These are phyloP conservation scores for Sardina pilchardus DNA, from an alignment of 2,113 vertebrate species.

Conservation along the genomic window DNA sequence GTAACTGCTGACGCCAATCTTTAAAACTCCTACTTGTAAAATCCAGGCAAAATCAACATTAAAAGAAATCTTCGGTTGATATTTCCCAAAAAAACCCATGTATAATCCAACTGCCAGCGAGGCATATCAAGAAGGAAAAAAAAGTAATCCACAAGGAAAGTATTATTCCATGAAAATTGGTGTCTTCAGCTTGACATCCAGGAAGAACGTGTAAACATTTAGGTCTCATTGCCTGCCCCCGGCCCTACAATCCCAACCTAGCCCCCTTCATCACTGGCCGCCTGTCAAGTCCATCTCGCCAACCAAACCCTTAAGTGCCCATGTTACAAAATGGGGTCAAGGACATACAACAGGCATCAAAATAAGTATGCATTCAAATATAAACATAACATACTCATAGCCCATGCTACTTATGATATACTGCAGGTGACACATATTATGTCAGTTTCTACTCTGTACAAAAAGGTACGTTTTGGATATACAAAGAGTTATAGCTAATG, in stretches of 20 bases:
- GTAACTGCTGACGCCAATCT: not conserved
- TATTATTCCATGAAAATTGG: not conserved
- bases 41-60: not conserved
- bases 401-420: not conserved
- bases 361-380: not conserved
- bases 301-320: not conserved
- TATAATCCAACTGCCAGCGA: not conserved
- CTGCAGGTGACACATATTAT: not conserved
- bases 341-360: not conserved
- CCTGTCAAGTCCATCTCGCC: not conserved
- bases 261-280: not conserved
- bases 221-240: not conserved
- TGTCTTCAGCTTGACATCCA: constrained; percentile 2
- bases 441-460: not conserved
- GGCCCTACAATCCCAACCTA: not conserved
- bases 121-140: not conserved
- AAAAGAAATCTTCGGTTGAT: not conserved
- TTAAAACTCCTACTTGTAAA: not conserved
- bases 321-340: not conserved
- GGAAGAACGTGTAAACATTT: not conserved
- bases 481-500: not conserved
- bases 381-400: not conserved
- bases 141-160: constrained; percentile 4
- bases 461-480: not conserved
- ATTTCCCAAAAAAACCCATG: not conserved